Evolutionary conservation across 2,113 vertebrate species (phyloP).

Genomic region (Pyrgilauda ruficollis): DNA sequence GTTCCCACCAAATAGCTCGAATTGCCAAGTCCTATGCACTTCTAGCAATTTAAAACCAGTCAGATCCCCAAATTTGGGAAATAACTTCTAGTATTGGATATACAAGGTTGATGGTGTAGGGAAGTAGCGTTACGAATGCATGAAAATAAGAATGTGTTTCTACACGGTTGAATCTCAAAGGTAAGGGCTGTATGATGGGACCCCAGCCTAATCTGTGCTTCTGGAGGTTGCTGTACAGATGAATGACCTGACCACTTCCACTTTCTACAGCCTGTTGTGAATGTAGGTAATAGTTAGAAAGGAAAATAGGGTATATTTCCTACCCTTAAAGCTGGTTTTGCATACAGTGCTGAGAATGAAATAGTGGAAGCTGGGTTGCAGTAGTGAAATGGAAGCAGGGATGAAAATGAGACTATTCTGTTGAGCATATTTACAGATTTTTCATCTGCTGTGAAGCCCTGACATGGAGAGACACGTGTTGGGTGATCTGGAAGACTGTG

Average conservation of each 20-base stretch:
- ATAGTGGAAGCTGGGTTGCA: not conserved
- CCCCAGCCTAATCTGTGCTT: not conserved
- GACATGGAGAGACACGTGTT: accelerated
- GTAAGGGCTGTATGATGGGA: not conserved
- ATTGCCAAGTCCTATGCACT: not conserved
- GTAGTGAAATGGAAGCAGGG: not conserved
- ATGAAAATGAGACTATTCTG: accelerated
- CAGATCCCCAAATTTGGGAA: not conserved
- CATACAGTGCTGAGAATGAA: not conserved
- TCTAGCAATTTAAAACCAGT: not conserved
- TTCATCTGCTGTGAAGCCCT: not conserved
- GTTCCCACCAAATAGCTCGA: not conserved
- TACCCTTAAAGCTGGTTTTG: not conserved
- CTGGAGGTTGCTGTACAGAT: not conserved
- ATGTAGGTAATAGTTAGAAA: not conserved
- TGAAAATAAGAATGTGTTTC: not conserved
- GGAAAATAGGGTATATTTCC: accelerated
- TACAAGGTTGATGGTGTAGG: not conserved
- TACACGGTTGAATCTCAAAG: not conserved
- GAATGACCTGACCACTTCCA: not conserved
- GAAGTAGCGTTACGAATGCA: not conserved
- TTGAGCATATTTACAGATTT: not conserved
- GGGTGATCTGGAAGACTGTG: not conserved
- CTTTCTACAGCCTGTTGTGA: not conserved
- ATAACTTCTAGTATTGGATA: not conserved